Base-by-base conservation (phyloP, 2,113 vertebrate genomes). In the Lepus americanus region DNA sequence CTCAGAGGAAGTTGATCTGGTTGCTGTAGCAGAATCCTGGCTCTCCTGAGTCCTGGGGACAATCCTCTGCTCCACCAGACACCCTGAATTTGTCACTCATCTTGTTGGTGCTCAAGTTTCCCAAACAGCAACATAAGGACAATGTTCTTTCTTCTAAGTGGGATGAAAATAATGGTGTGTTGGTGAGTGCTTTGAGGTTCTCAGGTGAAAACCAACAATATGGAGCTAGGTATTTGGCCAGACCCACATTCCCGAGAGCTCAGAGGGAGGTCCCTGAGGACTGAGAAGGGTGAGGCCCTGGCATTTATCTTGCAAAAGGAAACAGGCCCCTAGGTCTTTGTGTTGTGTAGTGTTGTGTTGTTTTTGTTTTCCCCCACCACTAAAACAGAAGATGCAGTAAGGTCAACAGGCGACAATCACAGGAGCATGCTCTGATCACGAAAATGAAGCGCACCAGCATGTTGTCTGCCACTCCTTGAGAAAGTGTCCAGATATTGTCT, bases 101-200 rank as follows among this genome's bases (percentile, higher is more conserved):
- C 36, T 76, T 82, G 36, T 63, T 31, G 12, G 31, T 78, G 49
- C 31, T 49, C 59, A 29, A 73, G 29, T 89, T 90, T 93, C 90
- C 70, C 74, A 64, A 90, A 61, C 39, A 92, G n/a, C n/a, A 91
- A 85, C 76, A 89, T 72, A 69, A 96, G 63, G 81, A 25, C 39
- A 67, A 53, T 63, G 74, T 66, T 55, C 64, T 1, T 25, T 89
- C 36, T 29, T 31, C 1, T 12, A 91, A 67, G 20, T 88, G 82
- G 72, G 44, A 73, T 44, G 55, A 36, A 29, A 94, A 81, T 78
- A 55, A 82, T 85, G 73, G 10, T 12, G 20, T 72, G 31, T 84
- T 69, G 33, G 85, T 20, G 87, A 80, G 23, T 74, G 70, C 86
- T 96, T 90, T 90, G 81, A 95, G 90, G 25, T 86, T 89, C 70